phyloP scores from a whole-genome alignment of 2,888 invertebrate species.

The Clitarchus hookeri region DNA sequence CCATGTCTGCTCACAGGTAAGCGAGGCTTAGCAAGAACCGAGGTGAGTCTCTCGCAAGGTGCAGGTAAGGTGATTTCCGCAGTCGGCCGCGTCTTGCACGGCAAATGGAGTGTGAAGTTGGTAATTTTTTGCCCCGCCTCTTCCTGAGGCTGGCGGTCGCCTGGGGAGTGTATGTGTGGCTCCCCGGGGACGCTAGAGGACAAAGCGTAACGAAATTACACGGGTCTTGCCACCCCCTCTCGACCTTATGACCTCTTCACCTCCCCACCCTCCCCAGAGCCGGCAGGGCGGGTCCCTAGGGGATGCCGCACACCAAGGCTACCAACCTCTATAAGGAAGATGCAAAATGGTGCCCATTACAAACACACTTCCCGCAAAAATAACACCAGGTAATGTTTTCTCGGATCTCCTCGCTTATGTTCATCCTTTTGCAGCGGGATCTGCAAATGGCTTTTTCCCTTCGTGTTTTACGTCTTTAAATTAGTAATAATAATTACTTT shows the following conservation, averaged over 20 bases:
- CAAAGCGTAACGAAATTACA: conserved; percentile 38
- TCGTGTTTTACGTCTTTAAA: conserved; percentile 2
- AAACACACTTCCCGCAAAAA: conserved; percentile 5
- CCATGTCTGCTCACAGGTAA: neutral
- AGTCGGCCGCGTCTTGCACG: neutral
- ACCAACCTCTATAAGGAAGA: neutral
- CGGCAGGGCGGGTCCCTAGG: neutral
- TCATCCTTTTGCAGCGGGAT: neutral
- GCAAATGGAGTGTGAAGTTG: neutral
- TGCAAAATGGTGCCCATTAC: neutral
- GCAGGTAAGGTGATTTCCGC: neutral
- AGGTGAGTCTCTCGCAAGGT: neutral
- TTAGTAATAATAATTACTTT: neutral
- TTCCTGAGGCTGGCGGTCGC: neutral
- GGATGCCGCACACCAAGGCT: neutral
- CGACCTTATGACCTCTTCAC: neutral
- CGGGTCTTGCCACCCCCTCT: neutral
- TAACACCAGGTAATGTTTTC: neutral
- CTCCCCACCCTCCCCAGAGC: neutral
- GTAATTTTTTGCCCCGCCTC: neutral
- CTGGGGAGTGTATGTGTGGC: conserved; percentile 10
- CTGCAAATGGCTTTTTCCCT: neutral
- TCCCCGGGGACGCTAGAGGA: conserved; percentile 26
- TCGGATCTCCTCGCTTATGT: neutral
- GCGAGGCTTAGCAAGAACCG: neutral